phyloP scores from a whole-genome alignment of 2,888 invertebrate species.

The Anthophora plumipes region DNA sequence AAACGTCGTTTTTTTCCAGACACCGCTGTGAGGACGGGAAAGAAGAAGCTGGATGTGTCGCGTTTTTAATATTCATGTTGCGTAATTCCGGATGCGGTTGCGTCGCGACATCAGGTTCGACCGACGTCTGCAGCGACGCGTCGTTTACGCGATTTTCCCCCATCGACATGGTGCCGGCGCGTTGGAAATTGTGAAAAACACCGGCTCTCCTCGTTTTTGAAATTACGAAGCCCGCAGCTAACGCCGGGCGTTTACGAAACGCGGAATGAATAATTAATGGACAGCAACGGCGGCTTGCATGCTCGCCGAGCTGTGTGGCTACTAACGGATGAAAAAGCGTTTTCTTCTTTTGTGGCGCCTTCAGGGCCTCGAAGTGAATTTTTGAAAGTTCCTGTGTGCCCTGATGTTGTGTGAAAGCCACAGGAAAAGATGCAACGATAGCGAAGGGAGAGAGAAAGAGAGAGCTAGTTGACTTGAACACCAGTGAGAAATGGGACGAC shows the following conservation, averaged over 20 bases:
- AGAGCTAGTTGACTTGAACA: not conserved
- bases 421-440: not conserved
- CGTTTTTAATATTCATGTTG: conserved; percentile 67
- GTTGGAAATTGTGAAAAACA: conserved; percentile 60
- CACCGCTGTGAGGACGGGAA: not conserved
- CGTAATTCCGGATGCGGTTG: conserved; percentile 47
- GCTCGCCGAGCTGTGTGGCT: not conserved
- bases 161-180: not conserved
- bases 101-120: conserved; percentile 28
- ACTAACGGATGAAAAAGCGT: conserved; percentile 47
- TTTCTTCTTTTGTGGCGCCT: conserved; percentile 28
- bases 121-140: conserved; percentile 7
- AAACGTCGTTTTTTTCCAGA: too few species aligned
- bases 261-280: conserved; percentile 71
- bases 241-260: conserved; percentile 64
- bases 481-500: conserved; percentile 13
- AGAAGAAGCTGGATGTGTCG: conserved; percentile 41
- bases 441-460: not conserved
- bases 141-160: conserved; percentile 56
- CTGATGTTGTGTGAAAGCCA: too few species aligned
- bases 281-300: conserved; percentile 16
- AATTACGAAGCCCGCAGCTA: conserved; percentile 53
- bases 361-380: conserved; percentile 18
- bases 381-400: conserved; percentile 7
- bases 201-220: conserved; percentile 39